Percentiles rank a stretch among this genome's conserved stretches.
These are phyloP conservation scores for Stenichneumon culpator DNA, from an alignment of 2,888 invertebrate species.

Conservation along the genomic window DNA sequence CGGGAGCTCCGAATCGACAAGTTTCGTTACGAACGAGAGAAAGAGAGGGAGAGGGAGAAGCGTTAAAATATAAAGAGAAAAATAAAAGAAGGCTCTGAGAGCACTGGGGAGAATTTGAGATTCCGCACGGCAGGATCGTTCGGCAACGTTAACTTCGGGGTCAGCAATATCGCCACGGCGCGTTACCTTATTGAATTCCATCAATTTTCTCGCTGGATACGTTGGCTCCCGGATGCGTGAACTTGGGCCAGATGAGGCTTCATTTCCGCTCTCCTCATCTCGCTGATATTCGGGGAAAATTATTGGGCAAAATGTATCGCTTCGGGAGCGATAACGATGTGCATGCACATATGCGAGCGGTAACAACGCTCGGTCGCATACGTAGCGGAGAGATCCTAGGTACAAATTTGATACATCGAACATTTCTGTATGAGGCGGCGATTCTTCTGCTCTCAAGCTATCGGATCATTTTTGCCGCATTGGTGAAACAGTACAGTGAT, in stretches of 20 bases:
- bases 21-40: constrained; percentile 50
- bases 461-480: background rate
- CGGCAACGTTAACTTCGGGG: constrained; percentile 73
- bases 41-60: constrained; percentile 3
- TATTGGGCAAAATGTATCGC: background rate
- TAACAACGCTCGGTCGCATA: background rate
- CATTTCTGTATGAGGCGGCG: background rate
- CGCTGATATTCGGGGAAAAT: background rate
- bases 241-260: background rate
- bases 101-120: constrained; percentile 60
- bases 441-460: background rate
- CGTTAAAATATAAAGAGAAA: constrained; percentile 43
- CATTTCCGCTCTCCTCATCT: background rate
- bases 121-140: constrained; percentile 41
- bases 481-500: background rate
- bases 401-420: background rate
- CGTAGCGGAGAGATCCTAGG: background rate
- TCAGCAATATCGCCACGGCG: constrained; percentile 77
- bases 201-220: constrained; percentile 59
- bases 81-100: constrained; percentile 48
- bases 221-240: constrained; percentile 43
- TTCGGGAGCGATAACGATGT: background rate
- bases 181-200: constrained; percentile 77
- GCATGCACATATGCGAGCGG: background rate
- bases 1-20: constrained; percentile 43